Base-by-base conservation (phyloP, 2,113 vertebrate species). In the Bettongia penicillata region DNA sequence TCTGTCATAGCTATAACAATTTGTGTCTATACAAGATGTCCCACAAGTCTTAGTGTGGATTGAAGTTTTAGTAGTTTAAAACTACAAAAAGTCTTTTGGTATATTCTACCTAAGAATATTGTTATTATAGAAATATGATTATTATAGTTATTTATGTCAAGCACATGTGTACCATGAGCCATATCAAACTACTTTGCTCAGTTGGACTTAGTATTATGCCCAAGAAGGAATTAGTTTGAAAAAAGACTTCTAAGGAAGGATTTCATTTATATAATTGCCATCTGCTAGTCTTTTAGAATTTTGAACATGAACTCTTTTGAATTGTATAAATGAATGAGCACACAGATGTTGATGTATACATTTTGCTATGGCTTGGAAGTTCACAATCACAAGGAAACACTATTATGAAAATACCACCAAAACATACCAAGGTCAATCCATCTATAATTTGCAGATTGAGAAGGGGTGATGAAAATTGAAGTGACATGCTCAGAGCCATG, bases 321-420 rank as follows among this genome's bases (percentile, higher is more conserved):
- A 53, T 93, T 89, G n/a, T 94, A 68, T 92, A 96, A 98, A 96
- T 49, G 93, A 68, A 28, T 28, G 31, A 53, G 49, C 47, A 47
- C 25, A 55, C 49, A 47, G 61, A 93, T 93, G 95, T 89, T 5
- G 11, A 77, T 14, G 31, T n/a, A n/a, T 77, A n/a, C 37, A 77
- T 77, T n/a, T n/a, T 77, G 11, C 31, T 77, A 1, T 77, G 12
- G 4, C 5, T 1, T 77, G 61, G 19, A 4, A 77, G 3, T 77
- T 19, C 14, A 77, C 19, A 19, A 14, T 77, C 14, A n/a, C 37
- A n/a, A 77, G 57, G 61, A 77, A 77, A 77, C 61, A 77, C 16
- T 77, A 3, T n/a, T 77, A 5, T 77, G 61, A 77, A 77, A 77
- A 77, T 7, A 31, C 5, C 9, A 77, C 61, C 12, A 77, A 61